Evolutionary conservation across 1,140 invertebrate species (phyloP).

Genomic region (Diorhabda carinulata): DNA sequence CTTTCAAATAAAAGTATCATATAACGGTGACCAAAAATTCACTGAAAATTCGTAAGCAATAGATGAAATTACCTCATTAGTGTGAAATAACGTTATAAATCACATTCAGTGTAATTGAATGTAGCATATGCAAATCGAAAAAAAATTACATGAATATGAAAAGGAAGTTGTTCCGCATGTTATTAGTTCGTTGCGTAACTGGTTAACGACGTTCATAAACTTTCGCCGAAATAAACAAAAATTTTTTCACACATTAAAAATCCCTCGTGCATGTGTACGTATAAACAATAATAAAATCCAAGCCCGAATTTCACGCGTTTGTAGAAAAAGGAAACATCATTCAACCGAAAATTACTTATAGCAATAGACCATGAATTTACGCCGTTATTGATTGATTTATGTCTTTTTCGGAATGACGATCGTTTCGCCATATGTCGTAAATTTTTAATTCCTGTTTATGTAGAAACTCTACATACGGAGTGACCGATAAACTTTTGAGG

Average conservation of each 20-base stretch:
- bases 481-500: not conserved
- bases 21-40: no score
- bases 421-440: constrained; percentile 1
- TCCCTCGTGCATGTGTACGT: not conserved
- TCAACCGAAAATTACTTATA: constrained; percentile 1
- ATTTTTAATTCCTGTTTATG: not conserved
- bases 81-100: no score
- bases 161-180: no score
- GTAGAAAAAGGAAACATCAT: constrained; percentile 2
- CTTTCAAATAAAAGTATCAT: no score
- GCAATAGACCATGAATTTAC: not conserved
- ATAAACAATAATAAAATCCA: not conserved
- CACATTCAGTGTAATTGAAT: no score
- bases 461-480: not conserved
- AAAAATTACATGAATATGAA: no score
- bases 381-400: constrained; percentile 2
- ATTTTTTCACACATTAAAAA: not conserved
- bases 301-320: not conserved
- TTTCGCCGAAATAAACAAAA: constrained; percentile 2
- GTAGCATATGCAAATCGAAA: no score
- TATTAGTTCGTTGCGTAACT: no score
- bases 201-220: not conserved
- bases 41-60: no score
- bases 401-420: not conserved
- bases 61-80: no score